Percentiles rank a stretch among this genome's conserved stretches.
These are phyloP conservation scores for Pontoporia blainvillei DNA, from an alignment of 2,113 vertebrate species.

Conservation along the genomic window DNA sequence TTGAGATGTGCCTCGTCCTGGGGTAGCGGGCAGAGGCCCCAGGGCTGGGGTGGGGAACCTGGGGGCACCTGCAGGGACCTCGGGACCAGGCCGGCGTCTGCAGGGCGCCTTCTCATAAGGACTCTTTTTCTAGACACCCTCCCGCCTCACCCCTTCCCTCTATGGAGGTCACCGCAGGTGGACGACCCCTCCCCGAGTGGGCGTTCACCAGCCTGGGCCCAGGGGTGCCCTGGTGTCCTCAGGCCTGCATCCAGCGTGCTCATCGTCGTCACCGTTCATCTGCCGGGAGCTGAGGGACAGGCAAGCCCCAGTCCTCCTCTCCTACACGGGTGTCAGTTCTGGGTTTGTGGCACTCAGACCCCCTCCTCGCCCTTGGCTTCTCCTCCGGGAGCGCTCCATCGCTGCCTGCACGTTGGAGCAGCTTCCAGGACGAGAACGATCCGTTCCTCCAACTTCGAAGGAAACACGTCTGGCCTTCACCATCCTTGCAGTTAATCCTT, in stretches of 20 bases:
- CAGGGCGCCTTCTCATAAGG: background rate
- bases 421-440: rapidly evolving
- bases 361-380: rapidly evolving
- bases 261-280: rapidly evolving
- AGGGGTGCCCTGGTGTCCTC: background rate
- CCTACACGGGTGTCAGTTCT: rapidly evolving
- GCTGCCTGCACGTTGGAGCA: rapidly evolving
- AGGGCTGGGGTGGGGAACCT: background rate
- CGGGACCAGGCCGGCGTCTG: background rate
- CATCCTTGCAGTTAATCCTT: background rate
- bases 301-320: background rate
- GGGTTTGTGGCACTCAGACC: rapidly evolving
- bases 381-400: rapidly evolving
- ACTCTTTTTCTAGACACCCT: background rate
- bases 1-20: background rate
- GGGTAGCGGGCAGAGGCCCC: background rate
- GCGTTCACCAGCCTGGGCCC: rapidly evolving
- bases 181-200: rapidly evolving
- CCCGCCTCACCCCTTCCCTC: rapidly evolving
- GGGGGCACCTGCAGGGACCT: no score
- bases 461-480: background rate
- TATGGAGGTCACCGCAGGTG: background rate
- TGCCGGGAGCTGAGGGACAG: background rate
- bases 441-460: background rate
- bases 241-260: background rate